A percentile compares a stretch with the other conserved stretches of the same genome.
Evolutionary conservation across 2,888 invertebrate species (phyloP).

Genomic region (Drosophila diplacantha): DNA sequence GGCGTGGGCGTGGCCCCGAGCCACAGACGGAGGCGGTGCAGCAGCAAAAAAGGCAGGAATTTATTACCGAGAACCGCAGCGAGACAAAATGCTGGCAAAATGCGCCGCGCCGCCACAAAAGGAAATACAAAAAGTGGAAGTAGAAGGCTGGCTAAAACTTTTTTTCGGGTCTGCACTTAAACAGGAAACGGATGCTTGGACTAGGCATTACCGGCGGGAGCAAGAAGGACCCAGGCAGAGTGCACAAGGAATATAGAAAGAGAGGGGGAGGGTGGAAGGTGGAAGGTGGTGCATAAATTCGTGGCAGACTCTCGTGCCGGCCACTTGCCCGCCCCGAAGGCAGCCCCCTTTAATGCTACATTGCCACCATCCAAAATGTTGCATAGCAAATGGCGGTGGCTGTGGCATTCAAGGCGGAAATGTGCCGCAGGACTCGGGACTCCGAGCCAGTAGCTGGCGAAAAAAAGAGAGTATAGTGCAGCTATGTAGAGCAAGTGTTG

Average conservation of each 20-base stretch:
- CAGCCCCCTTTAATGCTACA: constrained; percentile 22
- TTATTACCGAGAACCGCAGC: constrained; percentile 74
- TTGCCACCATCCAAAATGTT: constrained; percentile 56
- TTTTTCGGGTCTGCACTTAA: constrained; percentile 66
- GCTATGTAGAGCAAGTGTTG: constrained; percentile 40
- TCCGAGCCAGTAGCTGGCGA: constrained; percentile 31
- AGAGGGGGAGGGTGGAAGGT: too few species aligned
- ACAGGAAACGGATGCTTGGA: constrained; percentile 72
- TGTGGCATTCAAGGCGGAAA: constrained; percentile 66
- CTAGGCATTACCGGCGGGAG: constrained; percentile 54
- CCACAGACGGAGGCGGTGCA: constrained; percentile 49
- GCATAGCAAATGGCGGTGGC: constrained; percentile 51
- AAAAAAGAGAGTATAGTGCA: constrained; percentile 6
- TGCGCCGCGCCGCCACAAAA: constrained; percentile 35
- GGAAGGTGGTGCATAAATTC: constrained; percentile 66
- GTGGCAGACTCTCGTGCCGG: constrained; percentile 36
- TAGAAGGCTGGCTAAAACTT: constrained; percentile 39
- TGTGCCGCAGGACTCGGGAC: constrained; percentile 63
- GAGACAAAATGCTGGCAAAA: constrained; percentile 63
- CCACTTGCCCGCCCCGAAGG: constrained; percentile 1
- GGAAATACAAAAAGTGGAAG: constrained; percentile 24
- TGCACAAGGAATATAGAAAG: constrained; percentile 50
- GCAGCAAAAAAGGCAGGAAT: constrained; percentile 48
- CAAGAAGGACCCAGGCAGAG: constrained; percentile 46
- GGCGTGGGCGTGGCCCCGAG: constrained; percentile 45